Evolutionary conservation across 2,888 invertebrate species (phyloP).

Genomic region (Holacanthella duospinosa): DNA sequence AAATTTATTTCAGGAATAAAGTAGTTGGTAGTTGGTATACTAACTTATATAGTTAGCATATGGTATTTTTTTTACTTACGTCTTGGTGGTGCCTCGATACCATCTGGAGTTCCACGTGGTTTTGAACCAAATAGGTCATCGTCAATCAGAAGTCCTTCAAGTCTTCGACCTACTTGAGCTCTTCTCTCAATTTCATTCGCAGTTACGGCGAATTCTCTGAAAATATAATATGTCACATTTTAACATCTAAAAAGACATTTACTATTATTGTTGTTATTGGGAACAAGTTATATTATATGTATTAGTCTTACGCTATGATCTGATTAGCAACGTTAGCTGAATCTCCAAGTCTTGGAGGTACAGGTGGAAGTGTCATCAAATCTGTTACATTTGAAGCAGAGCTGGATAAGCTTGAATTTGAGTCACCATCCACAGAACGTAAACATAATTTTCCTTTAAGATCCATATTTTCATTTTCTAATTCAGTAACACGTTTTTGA

Average conservation of each 20-base stretch:
- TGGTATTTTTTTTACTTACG: too few relatives aligned
- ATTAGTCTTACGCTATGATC: slow-evolving; percentile 33
- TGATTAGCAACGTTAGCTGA: slow-evolving; percentile 33
- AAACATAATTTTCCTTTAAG: slow-evolving; percentile 58
- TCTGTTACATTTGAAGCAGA: slow-evolving; percentile 19
- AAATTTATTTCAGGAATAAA: too few relatives aligned
- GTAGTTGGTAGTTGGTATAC: too few relatives aligned
- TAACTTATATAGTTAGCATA: too few relatives aligned
- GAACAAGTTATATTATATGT: background rate
- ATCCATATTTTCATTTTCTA: slow-evolving; percentile 74
- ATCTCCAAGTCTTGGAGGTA: slow-evolving; percentile 27
- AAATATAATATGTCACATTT: background rate
- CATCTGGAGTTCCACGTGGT: slow-evolving; percentile 30
- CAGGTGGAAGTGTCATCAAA: slow-evolving; percentile 29
- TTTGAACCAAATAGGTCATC: slow-evolving; percentile 25
- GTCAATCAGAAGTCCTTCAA: slow-evolving; percentile 27
- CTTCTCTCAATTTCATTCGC: slow-evolving; percentile 37
- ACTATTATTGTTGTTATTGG: background rate
- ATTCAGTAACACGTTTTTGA: slow-evolving; percentile 73
- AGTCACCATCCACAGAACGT: slow-evolving; percentile 9
- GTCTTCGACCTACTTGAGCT: slow-evolving; percentile 26
- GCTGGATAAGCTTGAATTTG: slow-evolving; percentile 14
- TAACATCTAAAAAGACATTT: background rate
- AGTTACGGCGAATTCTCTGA: slow-evolving; percentile 35
- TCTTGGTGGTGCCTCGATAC: slow-evolving; percentile 35